Base-by-base conservation (phyloP, 2,797 vertebrate species). In the Poecilia wingei region DNA sequence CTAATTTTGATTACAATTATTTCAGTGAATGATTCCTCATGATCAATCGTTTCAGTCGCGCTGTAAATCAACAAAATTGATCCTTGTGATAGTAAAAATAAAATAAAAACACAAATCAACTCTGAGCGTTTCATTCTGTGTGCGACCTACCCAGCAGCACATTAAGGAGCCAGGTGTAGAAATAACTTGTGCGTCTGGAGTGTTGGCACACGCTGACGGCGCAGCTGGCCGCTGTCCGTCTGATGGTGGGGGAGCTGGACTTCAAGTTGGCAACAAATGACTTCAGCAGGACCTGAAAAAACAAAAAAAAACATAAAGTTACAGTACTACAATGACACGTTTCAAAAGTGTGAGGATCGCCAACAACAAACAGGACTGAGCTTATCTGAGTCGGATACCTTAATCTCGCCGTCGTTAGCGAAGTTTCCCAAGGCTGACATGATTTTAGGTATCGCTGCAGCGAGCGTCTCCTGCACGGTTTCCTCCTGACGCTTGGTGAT, bases 91-190 rank as follows among this genome's bases (percentile, higher is more conserved):
- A n/a, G 20, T 3, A 22, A 47, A 47, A 4, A 47, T 1, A 16
- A 14, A 14, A 47, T 8, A 3, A 6, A 22, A 7, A 20, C 20
- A 25, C 51, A 53, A 22, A 25, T 16, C 4, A 45, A 28, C 45
- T 45, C 33, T 39, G 16, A 39, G 41, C 16, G 12, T 71, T 71
- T 69, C 22, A n/a, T 7, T 69, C 0, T 49, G 20, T 79, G 47
- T 75, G 61, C 33, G 6, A 82, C 95, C 87, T 95, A 99, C 98
- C 98, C 69, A 99, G 91, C 79, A 99, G 96, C 75, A 99, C 97
- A 66, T 97, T 98, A 55, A 99, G 95, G n/a, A 99, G 94, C 98
- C 98, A 99, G 71, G 97, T 98, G 93, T 99, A 99, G 88, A 99
- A 99, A 91, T 97, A 98, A 83, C 97, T 98, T 0, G 92, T 92